Base-by-base conservation (phyloP, 2,888 invertebrate species). In the Halocaridina rubra region DNA sequence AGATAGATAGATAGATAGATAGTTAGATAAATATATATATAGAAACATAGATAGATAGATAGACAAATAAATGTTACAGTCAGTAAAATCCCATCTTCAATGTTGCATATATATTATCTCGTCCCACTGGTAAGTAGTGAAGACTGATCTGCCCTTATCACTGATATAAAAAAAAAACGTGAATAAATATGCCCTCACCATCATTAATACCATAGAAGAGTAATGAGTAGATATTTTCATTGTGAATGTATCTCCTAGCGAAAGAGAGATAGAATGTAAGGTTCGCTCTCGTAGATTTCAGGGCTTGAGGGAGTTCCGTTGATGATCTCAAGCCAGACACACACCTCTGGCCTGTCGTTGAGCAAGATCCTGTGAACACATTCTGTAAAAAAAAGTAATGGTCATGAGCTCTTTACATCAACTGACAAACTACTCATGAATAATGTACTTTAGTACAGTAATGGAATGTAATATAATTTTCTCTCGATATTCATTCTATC, bases 211-310 rank as follows among this genome's bases (percentile, higher is more conserved):
- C 95, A 89, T 96, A 96, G 77, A 94, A 92, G 72, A 87, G 61
- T 2, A 94, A 92, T 64, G 94, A 93, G 90, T 97, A 95, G 90
- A 94, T 96, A 88, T 95, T 94, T 0, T 94, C 94, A 91, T 97
- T 96, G 90, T 96, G 94, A 89, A 96, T 94, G 16, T 93, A 93
- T 89, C 97, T 96, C 91, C 97, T 97, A 90, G 97, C 97, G 89
- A 96, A 97, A 0, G 95, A 94, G n/a, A 97, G 92, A 90, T 95
- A 97, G 91, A 96, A 95, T 90, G 95, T 95, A 89, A 39, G n/a
- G 19, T 82, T 78, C 0, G 61, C 67, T 24, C 32, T 46, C 16
- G 29, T 22, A 3, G 19, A 53, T 33, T 57, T 19, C 3, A 69
- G 39, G 8, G 32, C 30, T 7, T 64, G 39, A 2, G 86, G 82